A percentile compares a stretch with the other conserved stretches of the same genome.
Evolutionary conservation across 2,113 vertebrate species (phyloP).

Genomic region (Spizaetus ornatus): DNA sequence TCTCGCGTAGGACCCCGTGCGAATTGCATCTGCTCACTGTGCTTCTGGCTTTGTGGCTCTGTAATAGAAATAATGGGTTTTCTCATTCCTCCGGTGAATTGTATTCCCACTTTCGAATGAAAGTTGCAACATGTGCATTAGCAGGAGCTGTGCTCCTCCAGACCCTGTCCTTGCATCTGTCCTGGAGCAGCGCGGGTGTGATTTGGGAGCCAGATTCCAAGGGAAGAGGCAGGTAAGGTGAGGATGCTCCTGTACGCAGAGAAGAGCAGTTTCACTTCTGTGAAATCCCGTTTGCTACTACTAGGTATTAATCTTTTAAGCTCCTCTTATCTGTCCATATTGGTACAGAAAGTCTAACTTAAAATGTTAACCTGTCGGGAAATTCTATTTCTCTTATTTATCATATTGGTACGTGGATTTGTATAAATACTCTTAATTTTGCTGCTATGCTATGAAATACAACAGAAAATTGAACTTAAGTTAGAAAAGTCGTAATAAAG

Average conservation of each 20-base stretch:
- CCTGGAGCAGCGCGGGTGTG: neutral
- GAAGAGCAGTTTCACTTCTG: neutral
- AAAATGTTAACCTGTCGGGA: neutral
- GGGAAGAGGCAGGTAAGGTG: neutral
- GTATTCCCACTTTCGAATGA: fast-evolving
- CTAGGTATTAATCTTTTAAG: neutral
- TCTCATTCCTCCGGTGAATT: neutral
- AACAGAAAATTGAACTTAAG: neutral
- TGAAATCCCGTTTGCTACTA: neutral
- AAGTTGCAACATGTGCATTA: too few species aligned
- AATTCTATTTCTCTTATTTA: neutral
- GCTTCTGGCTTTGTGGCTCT: neutral
- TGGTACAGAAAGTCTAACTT: neutral
- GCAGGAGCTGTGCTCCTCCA: neutral
- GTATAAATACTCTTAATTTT: neutral
- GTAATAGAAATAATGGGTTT: neutral
- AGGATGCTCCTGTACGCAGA: neutral
- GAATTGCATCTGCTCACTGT: neutral
- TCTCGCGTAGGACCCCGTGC: fast-evolving
- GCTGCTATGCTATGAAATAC: neutral
- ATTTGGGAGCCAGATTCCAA: neutral
- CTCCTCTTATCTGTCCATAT: neutral
- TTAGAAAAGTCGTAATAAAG: neutral
- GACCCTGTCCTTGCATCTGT: neutral
- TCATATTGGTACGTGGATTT: neutral